Evolutionary conservation across 2,113 vertebrate species (phyloP).

Genomic region (Cebidichthys violaceus): DNA sequence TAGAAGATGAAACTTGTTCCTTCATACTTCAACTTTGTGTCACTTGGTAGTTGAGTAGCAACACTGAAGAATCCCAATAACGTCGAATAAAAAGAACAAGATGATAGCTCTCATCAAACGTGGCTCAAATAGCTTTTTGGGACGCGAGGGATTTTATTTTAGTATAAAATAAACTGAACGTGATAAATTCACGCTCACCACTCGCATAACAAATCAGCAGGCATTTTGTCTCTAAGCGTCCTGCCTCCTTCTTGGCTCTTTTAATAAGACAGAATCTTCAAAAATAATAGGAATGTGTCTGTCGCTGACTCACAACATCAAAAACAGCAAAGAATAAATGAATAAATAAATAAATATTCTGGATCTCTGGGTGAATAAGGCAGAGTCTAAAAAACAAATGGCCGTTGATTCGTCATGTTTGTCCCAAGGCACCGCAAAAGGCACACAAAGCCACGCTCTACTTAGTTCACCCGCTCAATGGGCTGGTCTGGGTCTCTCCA

Average conservation of each 20-base stretch:
- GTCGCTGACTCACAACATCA: conserved; percentile 10
- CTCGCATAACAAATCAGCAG: conserved; percentile 45
- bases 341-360: conserved; percentile 42
- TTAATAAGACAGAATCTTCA: not conserved
- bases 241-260: conserved; percentile 7
- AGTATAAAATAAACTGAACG: not conserved
- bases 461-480: conserved; percentile 71
- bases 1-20: not conserved
- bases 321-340: not conserved
- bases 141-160: not conserved
- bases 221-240: conserved; percentile 9
- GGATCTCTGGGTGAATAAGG: conserved; percentile 23
- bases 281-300: conserved; percentile 14
- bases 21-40: not conserved
- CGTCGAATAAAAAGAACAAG: not conserved
- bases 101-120: not conserved
- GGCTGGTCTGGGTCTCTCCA: conserved; percentile 48
- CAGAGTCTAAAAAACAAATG: conserved; percentile 52
- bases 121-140: conserved; percentile 4
- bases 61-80: conserved; percentile 1
- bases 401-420: conserved; percentile 72
- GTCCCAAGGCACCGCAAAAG: conserved; percentile 64
- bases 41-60: not conserved
- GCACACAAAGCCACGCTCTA: conserved; percentile 63
- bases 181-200: conserved; percentile 8